Conservation (phyloP, 2,797 vertebrate species). For the Coregonus ussuriensis region DNA sequence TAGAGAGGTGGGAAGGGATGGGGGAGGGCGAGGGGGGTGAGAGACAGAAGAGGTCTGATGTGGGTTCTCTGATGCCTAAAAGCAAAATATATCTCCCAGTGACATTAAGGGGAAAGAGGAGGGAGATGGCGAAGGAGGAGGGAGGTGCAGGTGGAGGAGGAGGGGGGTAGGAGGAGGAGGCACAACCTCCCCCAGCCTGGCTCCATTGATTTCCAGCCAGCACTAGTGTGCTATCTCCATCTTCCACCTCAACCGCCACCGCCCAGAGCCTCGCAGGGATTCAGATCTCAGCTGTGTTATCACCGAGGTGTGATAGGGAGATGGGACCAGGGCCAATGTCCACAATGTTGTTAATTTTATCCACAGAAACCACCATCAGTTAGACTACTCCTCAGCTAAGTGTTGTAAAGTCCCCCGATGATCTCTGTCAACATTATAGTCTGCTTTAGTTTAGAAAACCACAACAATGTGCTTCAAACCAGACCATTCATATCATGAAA, state of each 20-base stretch:
- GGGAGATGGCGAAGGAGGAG: neutral
- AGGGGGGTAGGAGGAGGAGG: too few relatives aligned
- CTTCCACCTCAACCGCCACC: constrained; percentile 24
- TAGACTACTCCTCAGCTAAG: neutral
- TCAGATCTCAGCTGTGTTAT: constrained; percentile 38
- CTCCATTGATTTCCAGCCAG: constrained; percentile 34
- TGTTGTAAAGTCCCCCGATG: neutral
- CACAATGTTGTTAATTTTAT: constrained; percentile 23
- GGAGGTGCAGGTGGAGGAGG: too few relatives aligned
- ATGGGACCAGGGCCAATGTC: constrained; percentile 18
- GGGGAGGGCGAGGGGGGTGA: neutral
- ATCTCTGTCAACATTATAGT: neutral
- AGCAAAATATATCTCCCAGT: constrained; percentile 7
- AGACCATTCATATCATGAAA: neutral
- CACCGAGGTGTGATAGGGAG: constrained; percentile 13
- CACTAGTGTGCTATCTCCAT: constrained; percentile 23
- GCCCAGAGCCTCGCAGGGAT: constrained; percentile 32
- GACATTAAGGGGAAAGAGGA: constrained; percentile 13
- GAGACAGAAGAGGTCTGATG: neutral
- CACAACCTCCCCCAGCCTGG: constrained; percentile 4
- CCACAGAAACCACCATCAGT: neutral
- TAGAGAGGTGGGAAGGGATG: neutral
- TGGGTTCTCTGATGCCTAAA: constrained; percentile 10
- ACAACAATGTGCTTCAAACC: neutral
- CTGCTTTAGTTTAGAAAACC: neutral